Evolutionary conservation across 2,797 vertebrate genomes (phyloP).

Genomic region (Sardinella longiceps): DNA sequence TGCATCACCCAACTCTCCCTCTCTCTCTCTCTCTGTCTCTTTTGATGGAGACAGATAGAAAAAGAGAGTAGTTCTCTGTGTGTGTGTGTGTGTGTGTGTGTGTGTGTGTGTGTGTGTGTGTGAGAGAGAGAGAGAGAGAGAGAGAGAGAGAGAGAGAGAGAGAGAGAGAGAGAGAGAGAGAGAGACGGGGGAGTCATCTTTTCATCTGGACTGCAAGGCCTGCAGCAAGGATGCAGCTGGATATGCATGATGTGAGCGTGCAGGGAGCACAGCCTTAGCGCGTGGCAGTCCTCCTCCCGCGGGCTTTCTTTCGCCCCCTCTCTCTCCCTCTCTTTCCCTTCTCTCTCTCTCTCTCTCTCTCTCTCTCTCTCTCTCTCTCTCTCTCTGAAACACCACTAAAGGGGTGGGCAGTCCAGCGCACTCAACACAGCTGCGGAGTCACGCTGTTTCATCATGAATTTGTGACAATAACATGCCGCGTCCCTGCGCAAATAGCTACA

Average conservation of each 20-base stretch:
- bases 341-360: too few species aligned
- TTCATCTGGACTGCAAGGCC: not conserved
- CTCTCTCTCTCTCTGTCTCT: too few species aligned
- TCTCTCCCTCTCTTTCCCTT: too few species aligned
- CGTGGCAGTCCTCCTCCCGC: not conserved
- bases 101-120: not conserved
- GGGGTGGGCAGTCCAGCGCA: not conserved
- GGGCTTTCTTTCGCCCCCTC: not conserved
- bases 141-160: not conserved
- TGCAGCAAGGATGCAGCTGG: conserved; percentile 20
- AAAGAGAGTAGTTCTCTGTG: too few species aligned
- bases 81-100: not conserved
- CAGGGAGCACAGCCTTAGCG: not conserved
- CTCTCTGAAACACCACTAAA: not conserved
- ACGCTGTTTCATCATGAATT: conserved; percentile 8
- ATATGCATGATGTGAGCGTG: not conserved
- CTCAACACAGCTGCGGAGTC: not conserved
- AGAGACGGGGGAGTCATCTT: not conserved
- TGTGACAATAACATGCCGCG: conserved; percentile 13
- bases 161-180: not conserved
- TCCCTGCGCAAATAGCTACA: not conserved
- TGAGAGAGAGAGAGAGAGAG: not conserved
- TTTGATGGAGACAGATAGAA: too few species aligned
- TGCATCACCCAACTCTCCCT: not conserved
- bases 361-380: too few species aligned